phyloP scores from a whole-genome alignment of 2,888 invertebrate species.

The Trissolcus brochymenae region DNA sequence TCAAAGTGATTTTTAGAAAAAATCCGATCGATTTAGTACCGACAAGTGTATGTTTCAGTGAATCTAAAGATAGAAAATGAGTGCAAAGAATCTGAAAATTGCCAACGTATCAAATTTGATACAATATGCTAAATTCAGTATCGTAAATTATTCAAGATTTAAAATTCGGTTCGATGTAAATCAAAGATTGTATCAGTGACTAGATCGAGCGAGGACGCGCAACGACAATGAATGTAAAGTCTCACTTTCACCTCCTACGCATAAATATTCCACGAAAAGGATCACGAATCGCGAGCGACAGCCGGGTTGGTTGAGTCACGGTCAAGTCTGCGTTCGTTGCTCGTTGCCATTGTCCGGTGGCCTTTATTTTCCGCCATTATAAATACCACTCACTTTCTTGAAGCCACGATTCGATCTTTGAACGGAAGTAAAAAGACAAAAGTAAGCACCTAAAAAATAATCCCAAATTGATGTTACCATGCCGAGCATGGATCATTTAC shows the following conservation, averaged over 20 bases:
- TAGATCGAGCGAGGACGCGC: conserved; percentile 1
- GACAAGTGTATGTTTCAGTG: too few relatives aligned
- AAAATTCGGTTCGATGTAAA: conserved; percentile 9
- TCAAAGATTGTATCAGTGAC: conserved; percentile 3
- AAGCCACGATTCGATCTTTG: conserved; percentile 6
- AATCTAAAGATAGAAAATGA: too few relatives aligned
- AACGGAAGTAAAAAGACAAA: conserved; percentile 7
- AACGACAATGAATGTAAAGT: conserved; percentile 57
- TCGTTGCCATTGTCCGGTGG: conserved; percentile 39
- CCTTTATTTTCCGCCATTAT: conserved; percentile 21
- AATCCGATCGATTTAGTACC: too few relatives aligned
- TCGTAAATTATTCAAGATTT: neutral
- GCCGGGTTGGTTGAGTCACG: conserved; percentile 40
- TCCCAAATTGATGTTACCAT: neutral
- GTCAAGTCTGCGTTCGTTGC: conserved; percentile 30
- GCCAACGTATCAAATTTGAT: too few relatives aligned
- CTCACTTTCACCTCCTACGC: conserved; percentile 72
- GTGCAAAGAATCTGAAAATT: too few relatives aligned
- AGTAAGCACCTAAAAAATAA: neutral
- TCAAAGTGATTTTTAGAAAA: too few relatives aligned
- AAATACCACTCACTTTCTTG: conserved; percentile 49
- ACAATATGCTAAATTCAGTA: too few relatives aligned
- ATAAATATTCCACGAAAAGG: conserved; percentile 62
- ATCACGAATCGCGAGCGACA: conserved; percentile 30
- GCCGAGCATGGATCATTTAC: too few relatives aligned